These are phyloP conservation scores for Notarius lentiginosus DNA, from an alignment of 2,113 vertebrate genomes.

Conservation along the genomic window DNA sequence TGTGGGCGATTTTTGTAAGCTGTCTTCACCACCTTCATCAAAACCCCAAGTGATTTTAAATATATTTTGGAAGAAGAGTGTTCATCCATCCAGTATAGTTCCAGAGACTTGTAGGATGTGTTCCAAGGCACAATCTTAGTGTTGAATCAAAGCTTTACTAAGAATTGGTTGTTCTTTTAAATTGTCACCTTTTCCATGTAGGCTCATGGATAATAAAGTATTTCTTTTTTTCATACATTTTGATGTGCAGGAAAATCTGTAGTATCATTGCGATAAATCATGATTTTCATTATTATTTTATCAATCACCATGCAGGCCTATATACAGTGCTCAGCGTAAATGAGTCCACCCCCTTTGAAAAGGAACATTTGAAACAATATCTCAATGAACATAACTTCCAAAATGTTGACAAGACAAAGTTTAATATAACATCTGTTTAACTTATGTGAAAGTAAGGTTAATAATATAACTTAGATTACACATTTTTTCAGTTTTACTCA, in stretches of 20 bases:
- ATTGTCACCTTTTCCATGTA: neutral
- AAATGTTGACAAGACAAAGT: too few species aligned
- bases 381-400: too few species aligned
- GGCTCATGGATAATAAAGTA: neutral
- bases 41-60: neutral
- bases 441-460: too few species aligned
- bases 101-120: neutral
- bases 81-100: neutral
- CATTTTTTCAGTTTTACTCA: too few species aligned
- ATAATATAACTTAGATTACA: too few species aligned
- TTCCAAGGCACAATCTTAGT: neutral
- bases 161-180: neutral
- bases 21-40: neutral
- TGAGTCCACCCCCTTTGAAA: too few species aligned
- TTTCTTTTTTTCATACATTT: neutral
- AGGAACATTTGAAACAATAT: too few species aligned
- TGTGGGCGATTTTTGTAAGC: neutral
- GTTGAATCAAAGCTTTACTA: neutral
- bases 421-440: too few species aligned
- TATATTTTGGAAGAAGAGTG: neutral
- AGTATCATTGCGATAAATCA: neutral
- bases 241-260: neutral
- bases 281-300: conserved; percentile 7
- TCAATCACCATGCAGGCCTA: neutral
- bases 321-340: neutral